Evolutionary conservation across 2,113 vertebrate genomes (phyloP).

Genomic region (Phaethon lepturus): DNA sequence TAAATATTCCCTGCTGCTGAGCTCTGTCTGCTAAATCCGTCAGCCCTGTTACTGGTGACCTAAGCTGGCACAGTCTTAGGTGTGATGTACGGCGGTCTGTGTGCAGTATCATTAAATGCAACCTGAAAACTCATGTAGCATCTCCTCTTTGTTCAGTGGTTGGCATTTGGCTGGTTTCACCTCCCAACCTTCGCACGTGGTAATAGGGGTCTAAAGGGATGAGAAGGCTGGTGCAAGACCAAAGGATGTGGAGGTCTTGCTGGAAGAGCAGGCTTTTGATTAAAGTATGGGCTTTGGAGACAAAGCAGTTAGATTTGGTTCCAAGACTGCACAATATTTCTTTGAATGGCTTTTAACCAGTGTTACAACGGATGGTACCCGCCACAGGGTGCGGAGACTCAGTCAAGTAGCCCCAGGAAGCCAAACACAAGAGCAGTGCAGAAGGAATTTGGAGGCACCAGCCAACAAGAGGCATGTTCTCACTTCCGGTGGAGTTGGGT

Average conservation of each 20-base stretch:
- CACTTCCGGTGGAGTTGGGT: neutral
- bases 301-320: neutral
- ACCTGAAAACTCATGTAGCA: neutral
- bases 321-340: neutral
- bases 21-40: neutral
- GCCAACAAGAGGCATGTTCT: neutral
- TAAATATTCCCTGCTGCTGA: neutral
- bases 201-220: neutral
- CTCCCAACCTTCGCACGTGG: accelerated
- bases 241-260: neutral
- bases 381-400: neutral
- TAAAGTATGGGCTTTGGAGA: accelerated
- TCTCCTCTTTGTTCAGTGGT: neutral
- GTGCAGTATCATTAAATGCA: neutral
- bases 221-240: neutral
- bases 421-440: neutral
- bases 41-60: neutral
- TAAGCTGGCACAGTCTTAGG: neutral
- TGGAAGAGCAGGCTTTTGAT: neutral
- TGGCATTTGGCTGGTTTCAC: neutral
- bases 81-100: too few relatives aligned
- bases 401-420: neutral
- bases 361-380: neutral
- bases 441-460: neutral
- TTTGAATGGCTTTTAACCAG: neutral